phyloP scores from a whole-genome alignment of 2,113 vertebrate species.

The Lathamus discolor region DNA sequence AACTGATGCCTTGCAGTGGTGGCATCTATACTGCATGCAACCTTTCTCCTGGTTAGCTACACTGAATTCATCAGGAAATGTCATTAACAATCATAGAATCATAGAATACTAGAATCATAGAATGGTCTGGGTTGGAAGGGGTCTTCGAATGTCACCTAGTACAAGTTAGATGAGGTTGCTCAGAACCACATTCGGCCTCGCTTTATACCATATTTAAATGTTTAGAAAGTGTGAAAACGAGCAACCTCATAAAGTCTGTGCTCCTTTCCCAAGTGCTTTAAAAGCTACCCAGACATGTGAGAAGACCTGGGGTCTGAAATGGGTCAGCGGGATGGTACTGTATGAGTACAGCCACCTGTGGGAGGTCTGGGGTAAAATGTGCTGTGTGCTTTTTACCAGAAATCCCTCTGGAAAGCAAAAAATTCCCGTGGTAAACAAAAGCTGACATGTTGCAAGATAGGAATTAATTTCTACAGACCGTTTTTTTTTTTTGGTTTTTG shows the following conservation, averaged over 20 bases:
- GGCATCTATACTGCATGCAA: not conserved
- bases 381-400: not conserved
- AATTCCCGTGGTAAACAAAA: not conserved
- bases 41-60: not conserved
- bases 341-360: accelerated
- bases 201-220: not conserved
- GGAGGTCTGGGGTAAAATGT: not conserved
- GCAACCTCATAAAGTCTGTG: not conserved
- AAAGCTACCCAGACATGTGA: not conserved
- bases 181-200: not conserved
- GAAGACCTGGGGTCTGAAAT: not conserved
- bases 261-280: not conserved
- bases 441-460: not conserved
- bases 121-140: not conserved
- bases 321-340: not conserved
- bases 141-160: not conserved
- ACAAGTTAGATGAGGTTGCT: not conserved
- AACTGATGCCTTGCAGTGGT: not conserved
- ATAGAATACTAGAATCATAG: not conserved
- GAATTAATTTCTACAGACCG: not conserved
- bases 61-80: not conserved
- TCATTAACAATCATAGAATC: not conserved
- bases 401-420: not conserved
- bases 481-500: not conserved
- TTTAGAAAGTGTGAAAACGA: not conserved